Base-by-base conservation (phyloP, 2,797 vertebrate genomes). In the Pseudotriccus pelzelni region DNA sequence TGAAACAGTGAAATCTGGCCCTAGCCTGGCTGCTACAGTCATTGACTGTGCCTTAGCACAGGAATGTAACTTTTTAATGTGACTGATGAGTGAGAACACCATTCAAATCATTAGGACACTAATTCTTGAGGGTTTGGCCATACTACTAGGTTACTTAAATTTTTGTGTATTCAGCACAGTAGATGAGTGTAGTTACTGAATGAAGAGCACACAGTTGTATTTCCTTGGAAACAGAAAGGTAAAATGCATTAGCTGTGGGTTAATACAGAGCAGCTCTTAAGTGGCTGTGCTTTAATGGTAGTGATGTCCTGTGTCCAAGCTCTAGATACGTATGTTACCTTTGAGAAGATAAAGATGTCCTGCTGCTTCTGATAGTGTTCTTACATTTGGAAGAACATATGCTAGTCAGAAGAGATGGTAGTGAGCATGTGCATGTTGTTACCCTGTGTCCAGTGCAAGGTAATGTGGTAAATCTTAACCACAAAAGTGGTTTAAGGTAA, bases 31-130 rank as follows among this genome's bases (percentile, higher is more conserved):
- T 55, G 41, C 36, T 47, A 1, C 28, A 32, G 24, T 24, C 22
- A 12, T 66, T 59, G 15, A 59, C 24, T 59, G 24, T 4, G 2
- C 16, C 1, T 3, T 32, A 74, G 47, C 2, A 0, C 8, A 23
- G 30, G 14, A 60, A 32, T 24, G 20, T 1, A 50, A 53, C n/a
- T 83, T 75, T 50, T 3, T 55, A 9, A 12, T 67, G 36, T 25
- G 37, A 53, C 39, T 41, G 36, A 14, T 16, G 10, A 70, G 52
- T 25, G 9, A 70, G 24, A 80, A 62, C 82, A 47, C 16, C n/a
- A 11, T 62, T 79, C 9, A 83, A 30, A 85, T 21, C 37, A 9
- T 46, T 21, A 66, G 50, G 52, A 43, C 17, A 4, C 21, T 15
- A 43, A 74, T 66, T 83, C 37, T 60, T 37, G 34, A 67, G 34